Percentiles rank a stretch among this genome's conserved stretches.
Evolutionary conservation across 2,888 invertebrate genomes (phyloP).

Genomic region (Heliconius hortense): DNA sequence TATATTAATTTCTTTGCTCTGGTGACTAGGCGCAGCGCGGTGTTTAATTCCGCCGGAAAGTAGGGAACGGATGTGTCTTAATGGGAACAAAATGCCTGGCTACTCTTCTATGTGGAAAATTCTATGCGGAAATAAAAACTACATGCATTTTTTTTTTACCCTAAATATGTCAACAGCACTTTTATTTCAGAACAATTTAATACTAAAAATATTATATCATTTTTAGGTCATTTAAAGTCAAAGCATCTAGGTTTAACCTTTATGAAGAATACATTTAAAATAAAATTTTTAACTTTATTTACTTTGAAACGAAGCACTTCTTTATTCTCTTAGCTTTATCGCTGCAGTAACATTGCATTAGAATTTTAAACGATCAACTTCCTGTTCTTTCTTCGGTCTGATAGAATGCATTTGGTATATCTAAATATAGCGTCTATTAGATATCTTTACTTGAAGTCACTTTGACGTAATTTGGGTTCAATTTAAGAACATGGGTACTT

Average conservation of each 20-base stretch:
- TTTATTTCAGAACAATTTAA: not conserved
- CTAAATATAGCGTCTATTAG: conserved; percentile 18
- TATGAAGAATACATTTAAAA: not conserved
- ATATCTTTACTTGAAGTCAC: conserved; percentile 10
- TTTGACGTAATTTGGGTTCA: not conserved
- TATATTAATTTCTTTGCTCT: too few relatives aligned
- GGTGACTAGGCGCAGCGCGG: too few relatives aligned
- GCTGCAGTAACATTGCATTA: conserved; percentile 14
- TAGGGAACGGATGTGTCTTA: too few relatives aligned
- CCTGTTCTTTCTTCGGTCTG: conserved; percentile 23
- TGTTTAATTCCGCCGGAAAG: too few relatives aligned
- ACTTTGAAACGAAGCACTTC: conserved; percentile 18
- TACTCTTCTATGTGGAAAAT: too few relatives aligned
- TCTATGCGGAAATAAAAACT: not conserved
- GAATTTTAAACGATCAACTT: conserved; percentile 24
- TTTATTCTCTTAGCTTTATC: conserved; percentile 20
- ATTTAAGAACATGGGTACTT: not conserved
- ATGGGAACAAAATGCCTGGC: too few relatives aligned
- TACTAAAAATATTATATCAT: not conserved
- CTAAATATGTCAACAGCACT: too few relatives aligned
- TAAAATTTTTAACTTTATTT: not conserved
- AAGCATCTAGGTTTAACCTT: not conserved
- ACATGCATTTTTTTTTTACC: not conserved
- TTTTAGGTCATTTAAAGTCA: not conserved
- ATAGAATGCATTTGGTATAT: conserved; percentile 26